These are phyloP conservation scores for Mico argentatus DNA, from an alignment of 2,797 vertebrate species.

Conservation along the genomic window DNA sequence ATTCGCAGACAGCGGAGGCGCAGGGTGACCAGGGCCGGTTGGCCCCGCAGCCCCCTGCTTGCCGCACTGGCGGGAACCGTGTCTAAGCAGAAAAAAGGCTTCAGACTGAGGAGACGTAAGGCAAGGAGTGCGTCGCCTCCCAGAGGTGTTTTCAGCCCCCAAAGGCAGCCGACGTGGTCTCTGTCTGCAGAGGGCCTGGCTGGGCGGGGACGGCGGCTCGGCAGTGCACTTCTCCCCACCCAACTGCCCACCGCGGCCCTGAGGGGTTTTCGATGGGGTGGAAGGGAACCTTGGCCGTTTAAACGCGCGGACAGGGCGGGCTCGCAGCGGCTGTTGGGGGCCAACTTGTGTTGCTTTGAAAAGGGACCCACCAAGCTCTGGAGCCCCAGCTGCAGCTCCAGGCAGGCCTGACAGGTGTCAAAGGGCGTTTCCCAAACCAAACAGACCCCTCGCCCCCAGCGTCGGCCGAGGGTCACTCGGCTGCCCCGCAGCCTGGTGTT, in stretches of 20 bases:
- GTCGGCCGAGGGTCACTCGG: slow-evolving; percentile 40
- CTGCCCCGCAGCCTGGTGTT: slow-evolving; percentile 69
- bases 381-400: background rate
- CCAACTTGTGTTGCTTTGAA: background rate
- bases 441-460: background rate
- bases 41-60: too few relatives aligned
- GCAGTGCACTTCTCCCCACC: background rate
- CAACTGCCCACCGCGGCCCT: too few relatives aligned
- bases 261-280: background rate
- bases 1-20: background rate
- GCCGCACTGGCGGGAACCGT: background rate
- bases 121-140: background rate
- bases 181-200: background rate
- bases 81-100: background rate
- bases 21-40: background rate
- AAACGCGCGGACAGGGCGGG: background rate
- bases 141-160: background rate
- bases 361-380: background rate
- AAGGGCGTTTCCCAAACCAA: background rate
- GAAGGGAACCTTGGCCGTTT: too few relatives aligned
- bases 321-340: too few relatives aligned
- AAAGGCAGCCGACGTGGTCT: background rate
- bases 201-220: background rate
- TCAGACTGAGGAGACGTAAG: background rate
- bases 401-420: background rate